These are phyloP conservation scores for Plagodis pulveraria DNA, from an alignment of 2,888 invertebrate species.

Conservation along the genomic window DNA sequence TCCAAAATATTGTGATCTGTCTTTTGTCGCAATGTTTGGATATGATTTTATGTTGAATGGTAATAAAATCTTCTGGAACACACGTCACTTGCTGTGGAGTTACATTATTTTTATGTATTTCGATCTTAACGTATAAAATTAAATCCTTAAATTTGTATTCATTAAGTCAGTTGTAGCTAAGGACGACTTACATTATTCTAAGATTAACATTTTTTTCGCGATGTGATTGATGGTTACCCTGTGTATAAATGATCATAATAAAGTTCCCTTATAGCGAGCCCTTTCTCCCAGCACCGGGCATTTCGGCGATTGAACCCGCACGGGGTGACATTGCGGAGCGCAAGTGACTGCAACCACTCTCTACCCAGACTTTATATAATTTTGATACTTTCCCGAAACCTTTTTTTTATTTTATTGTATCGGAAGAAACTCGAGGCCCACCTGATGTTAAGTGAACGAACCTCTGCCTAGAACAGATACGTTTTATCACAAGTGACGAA, in stretches of 20 bases:
- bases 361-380: constrained; percentile 12
- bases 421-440: no score
- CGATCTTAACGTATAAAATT: background rate
- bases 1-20: no score
- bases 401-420: no score
- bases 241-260: constrained; percentile 39
- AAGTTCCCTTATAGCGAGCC: constrained; percentile 58
- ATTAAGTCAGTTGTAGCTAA: background rate
- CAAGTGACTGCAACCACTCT: constrained; percentile 23
- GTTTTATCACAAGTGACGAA: no score
- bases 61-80: no score
- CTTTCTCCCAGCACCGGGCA: constrained; percentile 67
- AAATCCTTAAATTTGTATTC: no score
- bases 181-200: background rate
- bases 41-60: no score
- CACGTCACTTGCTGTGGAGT: no score
- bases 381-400: constrained; percentile 60
- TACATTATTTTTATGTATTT: no score
- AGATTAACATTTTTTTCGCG: background rate
- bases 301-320: constrained; percentile 76
- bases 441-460: no score
- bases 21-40: no score
- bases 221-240: constrained; percentile 16
- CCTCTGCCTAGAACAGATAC: no score
- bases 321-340: constrained; percentile 78